These are phyloP conservation scores for Chaenogobius annularis DNA, from an alignment of 2,113 vertebrate genomes.

Conservation along the genomic window DNA sequence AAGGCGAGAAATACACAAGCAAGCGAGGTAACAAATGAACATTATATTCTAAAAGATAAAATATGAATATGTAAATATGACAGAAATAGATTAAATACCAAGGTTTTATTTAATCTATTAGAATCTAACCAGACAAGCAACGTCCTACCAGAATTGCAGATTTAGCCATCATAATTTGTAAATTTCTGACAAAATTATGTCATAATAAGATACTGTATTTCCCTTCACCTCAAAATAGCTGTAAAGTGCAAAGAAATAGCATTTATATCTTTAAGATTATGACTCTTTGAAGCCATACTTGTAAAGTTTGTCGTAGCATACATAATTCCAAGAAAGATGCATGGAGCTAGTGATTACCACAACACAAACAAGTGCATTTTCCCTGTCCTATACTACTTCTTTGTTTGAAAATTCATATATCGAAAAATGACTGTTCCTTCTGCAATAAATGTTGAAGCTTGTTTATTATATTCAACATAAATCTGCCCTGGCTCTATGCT, in stretches of 20 bases:
- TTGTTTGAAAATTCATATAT: slow-evolving; percentile 2
- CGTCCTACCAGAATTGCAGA: background rate
- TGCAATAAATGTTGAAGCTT: slow-evolving; percentile 9
- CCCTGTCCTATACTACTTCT: background rate
- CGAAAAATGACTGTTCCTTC: background rate
- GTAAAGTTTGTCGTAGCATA: background rate
- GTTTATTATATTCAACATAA: background rate
- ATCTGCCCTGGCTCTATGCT: background rate
- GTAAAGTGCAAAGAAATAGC: background rate
- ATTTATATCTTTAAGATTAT: background rate
- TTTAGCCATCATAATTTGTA: background rate
- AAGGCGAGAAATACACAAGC: too few species aligned
- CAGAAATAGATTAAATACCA: background rate
- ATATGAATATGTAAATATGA: too few species aligned
- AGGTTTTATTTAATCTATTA: background rate
- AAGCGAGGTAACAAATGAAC: too few species aligned
- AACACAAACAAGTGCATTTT: background rate
- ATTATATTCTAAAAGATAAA: too few species aligned
- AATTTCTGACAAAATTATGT: background rate
- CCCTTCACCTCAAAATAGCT: background rate
- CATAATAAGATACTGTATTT: background rate
- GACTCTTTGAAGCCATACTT: background rate
- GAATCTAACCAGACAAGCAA: background rate
- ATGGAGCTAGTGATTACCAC: background rate
- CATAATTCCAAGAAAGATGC: background rate